A percentile compares a stretch with the other conserved stretches of the same genome.
These are phyloP conservation scores for Isichthys henryi DNA, from an alignment of 2,113 vertebrate species.

Conservation along the genomic window DNA sequence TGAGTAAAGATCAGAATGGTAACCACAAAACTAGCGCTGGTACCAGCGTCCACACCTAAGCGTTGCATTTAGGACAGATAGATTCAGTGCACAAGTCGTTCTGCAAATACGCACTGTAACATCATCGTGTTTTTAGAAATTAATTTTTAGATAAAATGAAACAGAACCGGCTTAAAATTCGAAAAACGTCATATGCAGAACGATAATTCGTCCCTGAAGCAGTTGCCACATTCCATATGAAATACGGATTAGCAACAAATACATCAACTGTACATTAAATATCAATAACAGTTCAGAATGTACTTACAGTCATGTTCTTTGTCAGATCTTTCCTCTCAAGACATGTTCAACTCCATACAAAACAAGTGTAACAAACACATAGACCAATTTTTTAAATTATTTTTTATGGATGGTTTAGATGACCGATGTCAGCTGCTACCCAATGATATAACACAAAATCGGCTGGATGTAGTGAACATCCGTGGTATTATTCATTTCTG, in stretches of 20 bases:
- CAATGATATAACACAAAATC: slow-evolving; percentile 45
- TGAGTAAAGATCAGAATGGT: slow-evolving; percentile 7
- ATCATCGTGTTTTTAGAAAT: not conserved
- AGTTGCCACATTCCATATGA: not conserved
- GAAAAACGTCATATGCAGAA: not conserved
- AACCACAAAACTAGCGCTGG: slow-evolving; percentile 13
- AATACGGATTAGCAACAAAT: not conserved
- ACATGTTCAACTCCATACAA: slow-evolving; percentile 51
- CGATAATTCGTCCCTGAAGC: not conserved
- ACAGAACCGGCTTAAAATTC: not conserved
- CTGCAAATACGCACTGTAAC: not conserved
- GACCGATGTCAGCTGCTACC: slow-evolving; percentile 30
- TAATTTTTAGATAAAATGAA: not conserved
- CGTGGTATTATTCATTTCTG: slow-evolving; percentile 47
- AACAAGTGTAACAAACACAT: slow-evolving; percentile 16
- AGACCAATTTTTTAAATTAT: not conserved
- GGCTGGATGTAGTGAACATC: slow-evolving; percentile 39
- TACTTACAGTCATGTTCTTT: slow-evolving; percentile 69
- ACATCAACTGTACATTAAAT: not conserved
- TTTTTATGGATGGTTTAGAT: not conserved
- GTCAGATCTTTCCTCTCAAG: slow-evolving; percentile 54
- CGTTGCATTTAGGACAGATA: not conserved
- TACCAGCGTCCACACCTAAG: not conserved
- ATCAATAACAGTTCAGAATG: not conserved
- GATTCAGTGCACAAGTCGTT: not conserved